phyloP scores from a whole-genome alignment of 2,113 vertebrate species.

The Chaenocephalus aceratus region DNA sequence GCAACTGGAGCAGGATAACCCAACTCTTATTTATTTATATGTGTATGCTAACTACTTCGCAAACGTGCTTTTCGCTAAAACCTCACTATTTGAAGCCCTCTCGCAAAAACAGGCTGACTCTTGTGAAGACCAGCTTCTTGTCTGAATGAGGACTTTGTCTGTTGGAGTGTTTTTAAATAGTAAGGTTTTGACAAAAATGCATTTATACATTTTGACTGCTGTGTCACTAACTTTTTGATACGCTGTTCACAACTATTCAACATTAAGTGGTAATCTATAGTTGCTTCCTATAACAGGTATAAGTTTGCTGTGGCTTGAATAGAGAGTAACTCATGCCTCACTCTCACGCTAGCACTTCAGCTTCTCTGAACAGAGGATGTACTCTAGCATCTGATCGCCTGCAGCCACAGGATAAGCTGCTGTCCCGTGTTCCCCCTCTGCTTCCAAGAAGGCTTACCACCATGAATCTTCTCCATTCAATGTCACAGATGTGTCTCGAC shows the following conservation, averaged over 20 bases:
- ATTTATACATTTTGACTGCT: too few relatives aligned
- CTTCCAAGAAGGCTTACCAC: slow-evolving; percentile 16
- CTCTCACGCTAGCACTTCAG: slow-evolving; percentile 25
- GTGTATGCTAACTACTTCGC: too few relatives aligned
- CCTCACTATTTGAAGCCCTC: too few relatives aligned
- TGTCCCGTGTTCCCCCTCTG: slow-evolving; percentile 34
- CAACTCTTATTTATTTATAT: too few relatives aligned
- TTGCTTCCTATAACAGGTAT: slow-evolving; percentile 1
- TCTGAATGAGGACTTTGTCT: too few relatives aligned
- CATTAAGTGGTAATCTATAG: not conserved
- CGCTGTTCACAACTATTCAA: not conserved
- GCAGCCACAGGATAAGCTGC: slow-evolving; percentile 22
- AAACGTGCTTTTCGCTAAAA: too few relatives aligned
- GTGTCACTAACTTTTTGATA: too few relatives aligned
- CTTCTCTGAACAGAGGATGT: not conserved
- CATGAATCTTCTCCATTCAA: slow-evolving; percentile 33
- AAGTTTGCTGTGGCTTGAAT: slow-evolving; percentile 12
- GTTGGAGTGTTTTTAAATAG: too few relatives aligned
- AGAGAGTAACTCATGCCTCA: slow-evolving; percentile 31
- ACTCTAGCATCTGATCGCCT: slow-evolving; percentile 21
- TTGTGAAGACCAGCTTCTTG: too few relatives aligned
- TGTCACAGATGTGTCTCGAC: slow-evolving; percentile 25
- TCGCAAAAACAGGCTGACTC: too few relatives aligned
- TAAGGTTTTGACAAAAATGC: too few relatives aligned
- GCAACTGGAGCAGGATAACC: too few relatives aligned